Percentiles rank a stretch among this genome's conserved stretches.
Evolutionary conservation across 2,888 invertebrate species (phyloP).

Genomic region (Suillia variegata): DNA sequence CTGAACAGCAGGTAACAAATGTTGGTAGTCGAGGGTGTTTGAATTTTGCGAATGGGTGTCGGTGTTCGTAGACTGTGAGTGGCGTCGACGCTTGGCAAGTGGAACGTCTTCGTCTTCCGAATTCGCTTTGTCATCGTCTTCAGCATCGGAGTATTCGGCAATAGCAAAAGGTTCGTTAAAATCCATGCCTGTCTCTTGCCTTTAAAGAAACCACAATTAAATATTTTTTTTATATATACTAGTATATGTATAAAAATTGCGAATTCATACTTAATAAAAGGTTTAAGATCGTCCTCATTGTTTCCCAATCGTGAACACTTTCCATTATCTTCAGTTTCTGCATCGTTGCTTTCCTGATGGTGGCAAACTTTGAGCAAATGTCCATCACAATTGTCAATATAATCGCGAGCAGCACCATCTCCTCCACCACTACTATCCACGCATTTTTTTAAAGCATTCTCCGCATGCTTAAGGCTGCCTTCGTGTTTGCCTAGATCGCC

Average conservation of each 20-base stretch:
- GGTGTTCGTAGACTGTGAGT: too few species aligned
- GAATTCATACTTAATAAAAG: not conserved
- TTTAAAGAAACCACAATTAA: too few species aligned
- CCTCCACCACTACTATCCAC: slow-evolving; percentile 15
- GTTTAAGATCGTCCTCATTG: not conserved
- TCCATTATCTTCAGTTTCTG: slow-evolving; percentile 10
- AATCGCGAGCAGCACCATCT: not conserved
- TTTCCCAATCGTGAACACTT: not conserved
- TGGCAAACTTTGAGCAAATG: not conserved
- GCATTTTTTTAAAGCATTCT: slow-evolving; percentile 42
- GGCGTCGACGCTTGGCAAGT: slow-evolving; percentile 36
- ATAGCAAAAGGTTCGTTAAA: too few species aligned
- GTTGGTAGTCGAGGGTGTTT: too few species aligned
- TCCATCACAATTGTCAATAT: not conserved
- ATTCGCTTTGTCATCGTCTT: slow-evolving; percentile 11
- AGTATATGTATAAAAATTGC: too few species aligned
- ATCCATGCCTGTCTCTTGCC: not conserved
- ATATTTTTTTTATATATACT: too few species aligned
- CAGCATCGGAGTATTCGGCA: slow-evolving; percentile 13
- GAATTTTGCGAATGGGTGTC: too few species aligned
- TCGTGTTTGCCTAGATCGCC: slow-evolving; percentile 48
- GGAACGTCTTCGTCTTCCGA: slow-evolving; percentile 25
- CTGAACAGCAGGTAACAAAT: too few species aligned
- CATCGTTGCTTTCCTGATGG: too few species aligned
- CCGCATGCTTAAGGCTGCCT: slow-evolving; percentile 48